Percentiles rank a stretch among this genome's conserved stretches.
Evolutionary conservation across 2,797 vertebrate species (phyloP).

Genomic region (Somateria mollissima): DNA sequence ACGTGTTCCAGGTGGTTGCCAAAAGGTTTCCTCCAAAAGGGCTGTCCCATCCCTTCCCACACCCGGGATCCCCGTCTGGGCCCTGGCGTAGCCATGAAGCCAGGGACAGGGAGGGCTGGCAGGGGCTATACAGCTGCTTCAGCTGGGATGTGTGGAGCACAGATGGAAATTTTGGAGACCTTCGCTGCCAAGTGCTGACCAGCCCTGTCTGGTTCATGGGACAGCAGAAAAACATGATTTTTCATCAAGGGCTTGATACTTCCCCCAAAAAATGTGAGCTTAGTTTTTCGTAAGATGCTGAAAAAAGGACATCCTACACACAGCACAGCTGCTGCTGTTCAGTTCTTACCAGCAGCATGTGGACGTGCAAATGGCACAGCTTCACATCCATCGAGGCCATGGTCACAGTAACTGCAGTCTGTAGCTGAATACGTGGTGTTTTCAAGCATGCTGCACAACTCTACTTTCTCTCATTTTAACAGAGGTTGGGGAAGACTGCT

Average conservation of each 20-base stretch:
- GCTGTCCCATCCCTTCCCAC: too few relatives aligned
- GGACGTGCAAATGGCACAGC: not conserved
- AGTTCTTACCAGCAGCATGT: rapidly evolving
- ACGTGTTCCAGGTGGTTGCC: not conserved
- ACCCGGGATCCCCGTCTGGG: not conserved
- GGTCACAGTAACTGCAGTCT: not conserved
- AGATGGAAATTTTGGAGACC: not conserved
- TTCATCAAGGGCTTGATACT: not conserved
- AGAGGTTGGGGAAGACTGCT: not conserved
- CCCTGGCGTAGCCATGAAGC: not conserved
- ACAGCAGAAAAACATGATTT: not conserved
- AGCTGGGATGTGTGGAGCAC: too few relatives aligned
- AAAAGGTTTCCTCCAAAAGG: not conserved
- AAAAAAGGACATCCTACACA: not conserved
- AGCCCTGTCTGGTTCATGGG: not conserved
- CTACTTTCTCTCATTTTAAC: not conserved
- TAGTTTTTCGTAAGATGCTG: not conserved
- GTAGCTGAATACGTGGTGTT: rapidly evolving
- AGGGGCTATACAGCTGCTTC: not conserved
- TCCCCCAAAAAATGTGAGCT: not conserved
- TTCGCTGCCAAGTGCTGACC: not conserved
- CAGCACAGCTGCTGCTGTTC: not conserved
- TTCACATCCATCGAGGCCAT: rapidly evolving
- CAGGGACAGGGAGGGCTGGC: rapidly evolving
- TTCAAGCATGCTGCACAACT: not conserved